Percentiles rank a stretch among this genome's conserved stretches.
phyloP scores from a whole-genome alignment of 2,888 invertebrate genomes.

The Sialis lutaria region DNA sequence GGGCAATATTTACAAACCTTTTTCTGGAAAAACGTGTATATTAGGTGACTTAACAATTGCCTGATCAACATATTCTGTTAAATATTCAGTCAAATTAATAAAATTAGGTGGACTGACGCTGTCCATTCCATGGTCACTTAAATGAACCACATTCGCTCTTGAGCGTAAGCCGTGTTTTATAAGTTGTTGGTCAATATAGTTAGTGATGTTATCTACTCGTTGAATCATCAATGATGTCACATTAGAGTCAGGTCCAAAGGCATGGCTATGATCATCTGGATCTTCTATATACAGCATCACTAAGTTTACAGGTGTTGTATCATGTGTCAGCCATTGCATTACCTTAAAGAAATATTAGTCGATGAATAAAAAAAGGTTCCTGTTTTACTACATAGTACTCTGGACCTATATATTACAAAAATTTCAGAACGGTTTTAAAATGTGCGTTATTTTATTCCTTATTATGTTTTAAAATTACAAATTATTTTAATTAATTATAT shows the following conservation, averaged over 20 bases:
- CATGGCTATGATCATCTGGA: constrained; percentile 47
- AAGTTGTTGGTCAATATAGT: constrained; percentile 36
- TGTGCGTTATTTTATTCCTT: no score
- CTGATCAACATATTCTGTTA: constrained; percentile 29
- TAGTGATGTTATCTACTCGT: constrained; percentile 32
- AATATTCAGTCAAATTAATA: constrained; percentile 33
- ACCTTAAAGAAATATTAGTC: constrained; percentile 16
- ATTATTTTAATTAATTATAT: no score
- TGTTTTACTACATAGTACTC: no score
- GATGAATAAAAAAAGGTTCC: no score
- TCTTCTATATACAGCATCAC: constrained; percentile 51
- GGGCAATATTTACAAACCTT: constrained; percentile 21
- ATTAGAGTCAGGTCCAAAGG: constrained; percentile 33
- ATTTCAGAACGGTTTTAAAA: no score
- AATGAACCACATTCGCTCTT: constrained; percentile 42
- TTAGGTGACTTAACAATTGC: constrained; percentile 35
- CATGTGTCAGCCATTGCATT: constrained; percentile 38
- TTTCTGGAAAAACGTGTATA: constrained; percentile 37
- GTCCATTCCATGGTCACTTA: constrained; percentile 60
- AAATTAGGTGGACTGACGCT: constrained; percentile 31
- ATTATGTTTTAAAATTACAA: no score
- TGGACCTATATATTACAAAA: no score
- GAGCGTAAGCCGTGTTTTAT: constrained; percentile 27
- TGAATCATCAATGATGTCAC: constrained; percentile 22
- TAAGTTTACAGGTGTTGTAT: constrained; percentile 43